Evolutionary conservation across 2,797 vertebrate genomes (phyloP).

Genomic region (Enteromius fasciolatus): DNA sequence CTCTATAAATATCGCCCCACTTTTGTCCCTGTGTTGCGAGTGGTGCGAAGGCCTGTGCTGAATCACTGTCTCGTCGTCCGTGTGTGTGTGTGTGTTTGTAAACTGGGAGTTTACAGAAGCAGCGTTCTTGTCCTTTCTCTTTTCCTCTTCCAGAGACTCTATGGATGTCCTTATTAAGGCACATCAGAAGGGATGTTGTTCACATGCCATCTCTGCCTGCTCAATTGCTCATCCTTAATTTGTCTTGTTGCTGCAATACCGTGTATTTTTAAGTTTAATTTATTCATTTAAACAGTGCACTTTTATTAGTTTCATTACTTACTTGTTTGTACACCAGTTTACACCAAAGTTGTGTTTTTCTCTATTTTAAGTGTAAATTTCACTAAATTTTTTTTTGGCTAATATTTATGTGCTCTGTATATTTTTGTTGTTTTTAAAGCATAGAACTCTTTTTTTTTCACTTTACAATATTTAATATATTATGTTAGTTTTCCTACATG

Average conservation of each 20-base stretch:
- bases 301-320: background rate
- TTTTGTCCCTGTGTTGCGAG: conserved; percentile 57
- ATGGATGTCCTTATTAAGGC: conserved; percentile 80
- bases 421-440: background rate
- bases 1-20: conserved; percentile 77
- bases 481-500: background rate
- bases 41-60: conserved; percentile 56
- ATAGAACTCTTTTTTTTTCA: background rate
- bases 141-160: conserved; percentile 53
- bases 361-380: background rate
- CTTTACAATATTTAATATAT: background rate
- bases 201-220: conserved; percentile 51
- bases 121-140: conserved; percentile 62
- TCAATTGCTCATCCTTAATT: conserved; percentile 7
- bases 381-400: background rate
- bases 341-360: background rate
- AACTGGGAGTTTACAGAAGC: conserved; percentile 77
- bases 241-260: background rate
- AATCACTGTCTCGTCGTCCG: conserved; percentile 63
- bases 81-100: conserved; percentile 58
- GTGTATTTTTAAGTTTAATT: too few species aligned
- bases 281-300: too few species aligned
- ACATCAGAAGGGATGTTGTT: conserved; percentile 54
- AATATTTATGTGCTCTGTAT: background rate
- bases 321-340: background rate